Conservation (phyloP, 2,797 vertebrate genomes). For the Manis crassicaudata region DNA sequence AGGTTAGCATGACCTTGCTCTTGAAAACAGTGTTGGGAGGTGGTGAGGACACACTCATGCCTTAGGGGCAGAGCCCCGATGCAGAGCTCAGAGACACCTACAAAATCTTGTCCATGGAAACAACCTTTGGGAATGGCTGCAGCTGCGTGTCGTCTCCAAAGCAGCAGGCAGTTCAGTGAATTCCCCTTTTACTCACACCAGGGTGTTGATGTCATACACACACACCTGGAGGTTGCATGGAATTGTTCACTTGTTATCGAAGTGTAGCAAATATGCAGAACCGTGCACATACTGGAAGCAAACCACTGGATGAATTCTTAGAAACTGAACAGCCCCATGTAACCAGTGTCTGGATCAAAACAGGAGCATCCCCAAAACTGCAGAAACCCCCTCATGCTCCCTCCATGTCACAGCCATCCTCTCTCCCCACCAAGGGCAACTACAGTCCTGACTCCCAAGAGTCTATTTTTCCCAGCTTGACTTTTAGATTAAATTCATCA, state of each 20-base stretch:
- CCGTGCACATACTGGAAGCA: background rate
- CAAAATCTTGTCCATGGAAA: background rate
- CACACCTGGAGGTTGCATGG: background rate
- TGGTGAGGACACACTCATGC: background rate
- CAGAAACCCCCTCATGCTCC: background rate
- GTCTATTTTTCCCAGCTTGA: background rate
- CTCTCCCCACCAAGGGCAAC: background rate
- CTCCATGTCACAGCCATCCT: background rate
- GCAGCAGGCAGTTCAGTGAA: background rate
- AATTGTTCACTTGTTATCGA: background rate
- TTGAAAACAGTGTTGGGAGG: background rate
- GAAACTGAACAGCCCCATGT: background rate
- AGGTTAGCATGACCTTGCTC: background rate
- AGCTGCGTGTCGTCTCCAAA: background rate
- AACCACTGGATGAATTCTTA: background rate
- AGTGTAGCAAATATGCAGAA: background rate
- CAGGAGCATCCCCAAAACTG: background rate
- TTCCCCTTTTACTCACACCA: background rate
- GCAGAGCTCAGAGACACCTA: background rate
- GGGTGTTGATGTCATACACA: background rate
- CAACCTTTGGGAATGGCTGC: background rate
- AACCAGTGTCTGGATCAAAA: background rate
- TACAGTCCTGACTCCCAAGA: background rate
- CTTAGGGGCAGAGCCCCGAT: background rate
- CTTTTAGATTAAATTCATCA: slow-evolving; percentile 29